Evolutionary conservation across 1,140 invertebrate genomes (phyloP).

Genomic region (Bombus sylvicola): DNA sequence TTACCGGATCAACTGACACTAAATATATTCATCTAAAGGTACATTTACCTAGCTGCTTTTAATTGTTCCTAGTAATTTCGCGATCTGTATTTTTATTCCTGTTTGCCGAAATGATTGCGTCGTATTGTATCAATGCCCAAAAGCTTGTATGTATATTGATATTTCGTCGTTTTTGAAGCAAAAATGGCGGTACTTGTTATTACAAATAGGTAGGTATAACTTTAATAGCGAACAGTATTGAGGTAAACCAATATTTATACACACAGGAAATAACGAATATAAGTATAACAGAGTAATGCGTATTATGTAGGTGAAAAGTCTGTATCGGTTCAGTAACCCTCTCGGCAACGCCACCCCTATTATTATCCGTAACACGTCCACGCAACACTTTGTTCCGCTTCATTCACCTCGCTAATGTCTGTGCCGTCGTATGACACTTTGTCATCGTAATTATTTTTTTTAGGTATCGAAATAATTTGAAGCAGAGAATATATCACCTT

Average conservation of each 20-base stretch:
- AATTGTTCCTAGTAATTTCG: neutral
- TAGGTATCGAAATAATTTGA: neutral
- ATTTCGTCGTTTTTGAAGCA: too few species aligned
- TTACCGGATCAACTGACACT: neutral
- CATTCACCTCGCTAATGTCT: conserved; percentile 54
- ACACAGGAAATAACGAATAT: neutral
- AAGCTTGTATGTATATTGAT: neutral
- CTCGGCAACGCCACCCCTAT: conserved; percentile 59
- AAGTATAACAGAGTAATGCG: neutral
- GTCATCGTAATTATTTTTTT: neutral
- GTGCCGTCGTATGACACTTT: neutral
- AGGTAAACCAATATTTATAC: too few species aligned
- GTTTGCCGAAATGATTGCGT: neutral
- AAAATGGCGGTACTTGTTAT: neutral
- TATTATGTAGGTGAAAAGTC: conserved; percentile 28
- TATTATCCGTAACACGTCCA: conserved; percentile 65
- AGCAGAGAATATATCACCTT: neutral
- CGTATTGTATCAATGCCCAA: neutral
- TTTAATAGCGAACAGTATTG: neutral
- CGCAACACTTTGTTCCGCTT: conserved; percentile 51
- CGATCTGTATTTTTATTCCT: neutral
- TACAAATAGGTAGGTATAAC: neutral
- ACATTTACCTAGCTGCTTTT: neutral
- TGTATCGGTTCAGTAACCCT: conserved; percentile 61
- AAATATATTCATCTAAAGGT: neutral